These are phyloP conservation scores for Pogonocichla stellata DNA, from an alignment of 2,113 vertebrate species.

Conservation along the genomic window DNA sequence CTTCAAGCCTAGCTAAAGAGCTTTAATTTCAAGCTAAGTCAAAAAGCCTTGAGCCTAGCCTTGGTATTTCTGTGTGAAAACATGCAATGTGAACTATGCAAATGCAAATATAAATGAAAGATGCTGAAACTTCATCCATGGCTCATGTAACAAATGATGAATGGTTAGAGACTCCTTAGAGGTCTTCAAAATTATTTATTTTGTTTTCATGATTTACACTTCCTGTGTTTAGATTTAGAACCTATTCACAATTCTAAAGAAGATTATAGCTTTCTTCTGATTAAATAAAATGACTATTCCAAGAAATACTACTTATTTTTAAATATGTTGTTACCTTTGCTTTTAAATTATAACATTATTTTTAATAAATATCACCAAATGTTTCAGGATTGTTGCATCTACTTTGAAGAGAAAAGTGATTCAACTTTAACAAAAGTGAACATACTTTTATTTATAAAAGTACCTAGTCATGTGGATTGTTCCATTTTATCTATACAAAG, in stretches of 20 bases:
- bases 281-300: neutral
- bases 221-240: neutral
- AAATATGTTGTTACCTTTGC: neutral
- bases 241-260: neutral
- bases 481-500: constrained; percentile 57
- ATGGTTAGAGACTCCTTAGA: neutral
- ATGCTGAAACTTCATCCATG: neutral
- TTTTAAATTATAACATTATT: neutral
- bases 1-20: neutral
- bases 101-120: neutral
- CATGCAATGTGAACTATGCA: neutral
- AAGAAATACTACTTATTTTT: neutral
- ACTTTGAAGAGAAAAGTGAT: constrained; percentile 59
- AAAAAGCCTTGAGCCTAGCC: neutral
- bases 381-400: constrained; percentile 39
- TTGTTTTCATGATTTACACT: neutral
- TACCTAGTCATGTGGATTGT: constrained; percentile 33
- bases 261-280: neutral
- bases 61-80: neutral
- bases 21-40: neutral
- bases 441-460: constrained; percentile 6
- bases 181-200: neutral
- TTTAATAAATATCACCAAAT: constrained; percentile 39
- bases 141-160: neutral
- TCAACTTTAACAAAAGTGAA: constrained; percentile 50